These are phyloP conservation scores for Procavia capensis DNA, from an alignment of 2,113 vertebrate genomes.

Conservation along the genomic window DNA sequence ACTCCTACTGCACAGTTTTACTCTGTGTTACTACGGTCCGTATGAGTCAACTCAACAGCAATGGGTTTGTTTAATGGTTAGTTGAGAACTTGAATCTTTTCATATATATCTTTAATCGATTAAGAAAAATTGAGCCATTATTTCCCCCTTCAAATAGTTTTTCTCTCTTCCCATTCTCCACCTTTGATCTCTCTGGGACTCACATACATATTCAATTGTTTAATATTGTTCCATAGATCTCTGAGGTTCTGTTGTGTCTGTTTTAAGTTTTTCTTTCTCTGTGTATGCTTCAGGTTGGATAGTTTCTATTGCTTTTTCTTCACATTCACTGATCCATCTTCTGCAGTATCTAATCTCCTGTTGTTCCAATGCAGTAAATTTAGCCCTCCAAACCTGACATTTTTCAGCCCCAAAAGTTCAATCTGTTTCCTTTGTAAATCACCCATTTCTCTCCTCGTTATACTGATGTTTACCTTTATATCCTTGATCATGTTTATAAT, in stretches of 20 bases:
- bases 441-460: not conserved
- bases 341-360: not conserved
- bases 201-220: not conserved
- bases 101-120: not conserved
- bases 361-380: not conserved
- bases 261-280: not conserved
- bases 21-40: no score
- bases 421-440: not conserved
- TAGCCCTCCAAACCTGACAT: not conserved
- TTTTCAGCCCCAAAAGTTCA: not conserved
- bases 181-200: not conserved
- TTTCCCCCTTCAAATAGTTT: not conserved
- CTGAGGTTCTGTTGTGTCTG: not conserved
- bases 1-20: no score
- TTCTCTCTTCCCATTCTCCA: not conserved
- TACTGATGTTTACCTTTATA: not conserved
- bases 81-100: not conserved
- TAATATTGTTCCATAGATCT: not conserved
- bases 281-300: not conserved
- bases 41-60: no score
- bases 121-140: not conserved
- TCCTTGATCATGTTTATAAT: no score
- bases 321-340: not conserved
- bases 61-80: no score
- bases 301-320: not conserved